Conservation (phyloP, 1,140 invertebrate genomes). For the Solenopsis fugax region DNA sequence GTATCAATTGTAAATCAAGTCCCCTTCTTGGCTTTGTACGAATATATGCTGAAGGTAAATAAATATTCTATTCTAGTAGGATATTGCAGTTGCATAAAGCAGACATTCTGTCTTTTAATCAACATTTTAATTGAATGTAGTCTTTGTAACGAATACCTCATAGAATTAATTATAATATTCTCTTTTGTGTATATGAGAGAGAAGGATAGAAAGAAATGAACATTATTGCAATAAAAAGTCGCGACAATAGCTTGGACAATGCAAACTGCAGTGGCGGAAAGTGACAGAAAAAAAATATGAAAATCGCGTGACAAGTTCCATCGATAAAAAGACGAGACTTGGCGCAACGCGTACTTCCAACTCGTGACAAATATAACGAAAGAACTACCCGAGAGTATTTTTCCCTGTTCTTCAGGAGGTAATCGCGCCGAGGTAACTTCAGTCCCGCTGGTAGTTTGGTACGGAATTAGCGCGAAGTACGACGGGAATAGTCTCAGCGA, state of each 20-base stretch:
- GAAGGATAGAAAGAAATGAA: neutral
- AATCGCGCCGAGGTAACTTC: slow-evolving; percentile 46
- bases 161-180: neutral
- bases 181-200: neutral
- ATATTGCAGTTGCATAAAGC: neutral
- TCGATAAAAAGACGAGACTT: slow-evolving; percentile 47
- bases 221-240: slow-evolving; percentile 17
- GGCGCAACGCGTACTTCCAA: slow-evolving; percentile 20
- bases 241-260: neutral
- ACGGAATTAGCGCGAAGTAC: slow-evolving; percentile 44
- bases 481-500: slow-evolving; percentile 27
- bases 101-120: slow-evolving; percentile 1
- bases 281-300: slow-evolving; percentile 19
- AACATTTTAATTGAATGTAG: slow-evolving; percentile 16
- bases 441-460: neutral
- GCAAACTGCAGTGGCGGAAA: neutral
- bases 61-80: neutral
- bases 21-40: too few relatives aligned
- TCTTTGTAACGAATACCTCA: neutral
- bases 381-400: slow-evolving; percentile 35
- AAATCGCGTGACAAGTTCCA: slow-evolving; percentile 46
- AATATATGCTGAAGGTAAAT: too few relatives aligned
- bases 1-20: too few relatives aligned
- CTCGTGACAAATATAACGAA: slow-evolving; percentile 55
- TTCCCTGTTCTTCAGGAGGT: slow-evolving; percentile 31